phyloP scores from a whole-genome alignment of 30 jellyfish, hydroid and myxozoan genomes.

The Aurelia aurita complex sp. Pacific region DNA sequence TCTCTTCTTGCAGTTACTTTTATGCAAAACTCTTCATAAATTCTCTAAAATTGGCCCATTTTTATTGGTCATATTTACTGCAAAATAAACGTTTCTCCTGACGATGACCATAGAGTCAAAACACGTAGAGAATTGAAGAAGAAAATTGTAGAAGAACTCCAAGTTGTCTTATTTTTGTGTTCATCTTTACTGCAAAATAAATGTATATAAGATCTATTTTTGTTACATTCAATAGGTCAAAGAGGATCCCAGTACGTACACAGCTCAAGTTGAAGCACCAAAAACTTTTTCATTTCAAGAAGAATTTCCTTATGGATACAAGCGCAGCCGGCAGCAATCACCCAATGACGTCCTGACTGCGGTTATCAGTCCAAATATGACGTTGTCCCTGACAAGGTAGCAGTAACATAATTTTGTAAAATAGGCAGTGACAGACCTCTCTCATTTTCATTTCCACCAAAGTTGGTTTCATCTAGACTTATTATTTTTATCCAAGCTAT shows the following conservation, averaged over 20 bases:
- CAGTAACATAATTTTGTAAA: background rate
- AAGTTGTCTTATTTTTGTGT: no score
- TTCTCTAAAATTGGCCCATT: no score
- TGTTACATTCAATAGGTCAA: background rate
- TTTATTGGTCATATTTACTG: no score
- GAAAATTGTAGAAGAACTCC: no score
- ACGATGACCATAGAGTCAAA: no score
- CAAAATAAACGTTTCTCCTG: background rate
- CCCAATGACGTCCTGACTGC: slow-evolving; percentile 28
- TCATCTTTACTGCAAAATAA: background rate
- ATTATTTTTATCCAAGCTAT: no score
- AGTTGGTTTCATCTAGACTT: no score
- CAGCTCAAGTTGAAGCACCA: slow-evolving; percentile 1
- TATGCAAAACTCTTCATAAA: no score
- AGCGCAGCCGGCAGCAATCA: background rate
- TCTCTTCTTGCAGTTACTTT: no score
- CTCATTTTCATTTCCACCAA: no score
- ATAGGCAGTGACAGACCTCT: no score
- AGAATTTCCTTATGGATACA: background rate
- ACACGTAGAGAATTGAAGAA: no score
- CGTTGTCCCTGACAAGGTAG: slow-evolving; percentile 51
- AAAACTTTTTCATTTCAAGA: background rate
- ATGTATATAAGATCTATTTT: background rate
- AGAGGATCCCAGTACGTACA: background rate
- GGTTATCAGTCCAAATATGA: slow-evolving; percentile 40